phyloP scores from a whole-genome alignment of 2,888 invertebrate genomes.

The Tricholauxania praeusta region DNA sequence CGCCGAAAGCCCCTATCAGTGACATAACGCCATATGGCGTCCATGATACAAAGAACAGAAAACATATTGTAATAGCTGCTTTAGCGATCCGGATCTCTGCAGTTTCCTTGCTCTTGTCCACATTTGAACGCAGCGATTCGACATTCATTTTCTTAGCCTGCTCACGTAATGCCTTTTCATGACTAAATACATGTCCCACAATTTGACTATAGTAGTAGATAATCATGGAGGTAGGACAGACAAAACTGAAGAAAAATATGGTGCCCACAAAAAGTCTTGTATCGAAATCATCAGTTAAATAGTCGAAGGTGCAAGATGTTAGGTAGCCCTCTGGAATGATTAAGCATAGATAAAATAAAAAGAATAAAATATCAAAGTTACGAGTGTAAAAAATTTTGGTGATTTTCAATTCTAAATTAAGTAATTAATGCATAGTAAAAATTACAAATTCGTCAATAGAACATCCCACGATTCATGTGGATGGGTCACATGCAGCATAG shows the following conservation, averaged over 20 bases:
- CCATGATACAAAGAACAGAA: slow-evolving; percentile 88
- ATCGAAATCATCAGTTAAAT: slow-evolving; percentile 82
- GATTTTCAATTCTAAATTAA: no score
- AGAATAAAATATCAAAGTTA: not conserved
- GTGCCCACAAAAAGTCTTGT: slow-evolving; percentile 81
- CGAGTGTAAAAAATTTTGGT: no score
- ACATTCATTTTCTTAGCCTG: slow-evolving; percentile 93
- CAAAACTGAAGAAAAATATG: slow-evolving; percentile 83
- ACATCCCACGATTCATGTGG: no score
- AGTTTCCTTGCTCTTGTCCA: slow-evolving; percentile 76
- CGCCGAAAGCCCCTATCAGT: slow-evolving; percentile 85
- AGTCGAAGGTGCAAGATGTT: slow-evolving; percentile 87
- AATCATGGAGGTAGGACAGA: slow-evolving; percentile 81
- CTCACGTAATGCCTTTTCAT: slow-evolving; percentile 84
- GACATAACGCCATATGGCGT: slow-evolving; percentile 89
- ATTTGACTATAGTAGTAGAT: slow-evolving; percentile 88
- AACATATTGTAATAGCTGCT: slow-evolving; percentile 88
- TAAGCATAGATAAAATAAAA: not conserved
- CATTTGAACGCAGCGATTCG: slow-evolving; percentile 79
- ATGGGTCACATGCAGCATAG: no score
- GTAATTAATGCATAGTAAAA: no score
- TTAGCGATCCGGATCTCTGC: slow-evolving; percentile 89
- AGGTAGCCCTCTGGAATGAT: slow-evolving; percentile 83
- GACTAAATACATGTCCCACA: slow-evolving; percentile 86
- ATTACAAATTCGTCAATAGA: no score